Base-by-base conservation (phyloP, 2,888 invertebrate genomes). In the Trissoscelio sp. region DNA sequence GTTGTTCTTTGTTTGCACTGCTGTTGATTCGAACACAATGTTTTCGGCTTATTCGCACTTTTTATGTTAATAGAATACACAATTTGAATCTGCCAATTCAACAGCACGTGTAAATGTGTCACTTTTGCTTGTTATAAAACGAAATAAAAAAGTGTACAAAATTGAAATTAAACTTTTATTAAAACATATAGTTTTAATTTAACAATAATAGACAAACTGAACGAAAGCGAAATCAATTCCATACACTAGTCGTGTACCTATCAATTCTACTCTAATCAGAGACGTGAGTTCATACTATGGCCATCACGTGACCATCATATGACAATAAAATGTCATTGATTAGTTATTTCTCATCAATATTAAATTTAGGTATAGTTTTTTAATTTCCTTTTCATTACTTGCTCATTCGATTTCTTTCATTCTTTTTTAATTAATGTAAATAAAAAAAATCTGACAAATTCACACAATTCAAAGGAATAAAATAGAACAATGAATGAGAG, bases 11-110 rank as follows among this genome's bases (percentile, higher is more conserved):
- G 60, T 72, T 62, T 62, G 60, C 12, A 11, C 51, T 9, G 42
- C 3, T 20, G 51, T 14, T 31, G 53, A 72, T 72, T 72, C 51
- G 51, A 14, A 42, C 14, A 34, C 42, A 39, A 4, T 28, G 31
- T 53, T 62, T 62, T 53, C 62, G 53, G 44, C 53, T 62, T 73
- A 53, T 60, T 53, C 72, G 72, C 37, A 20, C 53, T 39, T 51
- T 53, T 73, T 44, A n/a, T 60, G 20, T 53, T 62, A 53, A 62
- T 73, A 73, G 31, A 44, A 48, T 62, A n/a, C 12, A 51, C 62
- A 73, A 62, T 62, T 62, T 60, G 9, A 6, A 31, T 6, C 31
- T 31, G 31, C 9, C 28, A 39, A 20, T 34, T 20, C 39, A 44
- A 46, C 46, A 14, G 6, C 18, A 4, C 3, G 11, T n/a, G 31